These are phyloP conservation scores for Xenotilapia longispinis DNA, from an alignment of 2,113 vertebrate species.

Conservation along the genomic window DNA sequence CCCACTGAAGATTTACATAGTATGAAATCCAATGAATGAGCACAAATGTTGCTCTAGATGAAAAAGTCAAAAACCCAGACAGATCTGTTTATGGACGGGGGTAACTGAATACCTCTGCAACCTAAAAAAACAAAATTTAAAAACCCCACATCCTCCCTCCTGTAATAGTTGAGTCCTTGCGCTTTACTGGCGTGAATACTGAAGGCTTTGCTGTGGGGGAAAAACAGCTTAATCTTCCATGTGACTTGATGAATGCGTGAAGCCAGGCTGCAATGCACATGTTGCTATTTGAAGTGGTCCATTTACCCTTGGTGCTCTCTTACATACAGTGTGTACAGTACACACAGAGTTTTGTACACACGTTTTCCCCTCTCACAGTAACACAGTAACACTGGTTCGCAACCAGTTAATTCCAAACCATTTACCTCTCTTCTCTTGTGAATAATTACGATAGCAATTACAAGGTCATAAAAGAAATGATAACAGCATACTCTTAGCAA, in stretches of 20 bases:
- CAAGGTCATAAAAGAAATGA: constrained; percentile 11
- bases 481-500: not conserved
- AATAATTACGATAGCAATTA: constrained; percentile 37
- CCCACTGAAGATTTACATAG: not conserved
- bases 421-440: constrained; percentile 9
- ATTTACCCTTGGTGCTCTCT: not conserved
- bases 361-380: not conserved
- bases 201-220: not conserved
- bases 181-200: not conserved
- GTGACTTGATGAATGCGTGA: not conserved
- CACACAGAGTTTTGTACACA: not conserved
- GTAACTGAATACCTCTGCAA: not conserved
- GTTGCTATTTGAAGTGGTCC: not conserved
- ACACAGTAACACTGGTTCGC: not conserved
- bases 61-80: not conserved
- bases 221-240: not conserved
- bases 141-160: not conserved
- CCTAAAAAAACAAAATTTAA: not conserved
- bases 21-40: constrained; percentile 5
- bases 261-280: not conserved
- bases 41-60: constrained; percentile 16
- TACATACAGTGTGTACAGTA: not conserved
- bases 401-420: not conserved
- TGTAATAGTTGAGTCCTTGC: not conserved
- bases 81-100: not conserved